phyloP scores from a whole-genome alignment of 1,140 invertebrate genomes.

The Euschistus heros region DNA sequence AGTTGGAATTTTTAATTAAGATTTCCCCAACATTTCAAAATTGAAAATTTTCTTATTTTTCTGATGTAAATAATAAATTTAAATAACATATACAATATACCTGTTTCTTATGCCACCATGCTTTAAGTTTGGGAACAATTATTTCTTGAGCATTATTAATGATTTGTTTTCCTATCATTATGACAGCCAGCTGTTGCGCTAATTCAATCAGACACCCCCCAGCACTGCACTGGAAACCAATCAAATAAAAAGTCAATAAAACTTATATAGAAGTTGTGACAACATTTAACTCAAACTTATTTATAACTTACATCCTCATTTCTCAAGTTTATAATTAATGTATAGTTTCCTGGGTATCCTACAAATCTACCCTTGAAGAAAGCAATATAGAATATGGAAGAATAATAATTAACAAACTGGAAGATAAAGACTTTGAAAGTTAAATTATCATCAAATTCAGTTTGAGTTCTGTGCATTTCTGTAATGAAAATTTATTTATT shows the following conservation, averaged over 20 bases:
- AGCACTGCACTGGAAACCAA: constrained; percentile 66
- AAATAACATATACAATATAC: constrained; percentile 29
- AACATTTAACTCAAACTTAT: background rate
- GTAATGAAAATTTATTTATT: constrained; percentile 34
- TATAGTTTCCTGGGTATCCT: constrained; percentile 65
- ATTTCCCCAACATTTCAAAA: too few relatives aligned
- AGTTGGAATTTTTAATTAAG: too few relatives aligned
- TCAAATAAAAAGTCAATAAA: constrained; percentile 11
- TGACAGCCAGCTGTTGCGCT: constrained; percentile 69
- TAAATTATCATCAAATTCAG: constrained; percentile 72
- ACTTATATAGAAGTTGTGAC: background rate
- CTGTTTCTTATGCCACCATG: constrained; percentile 43
- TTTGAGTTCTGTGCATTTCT: constrained; percentile 74
- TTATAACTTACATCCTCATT: constrained; percentile 53
- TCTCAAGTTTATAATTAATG: constrained; percentile 52
- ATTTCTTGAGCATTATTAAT: constrained; percentile 71
- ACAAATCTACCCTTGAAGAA: constrained; percentile 75
- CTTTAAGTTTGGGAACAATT: constrained; percentile 52
- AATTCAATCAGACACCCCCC: constrained; percentile 74
- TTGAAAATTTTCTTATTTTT: too few relatives aligned
- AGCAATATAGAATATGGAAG: constrained; percentile 76
- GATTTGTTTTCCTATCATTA: constrained; percentile 78
- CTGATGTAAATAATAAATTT: background rate
- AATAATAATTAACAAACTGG: constrained; percentile 80
- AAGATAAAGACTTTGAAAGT: constrained; percentile 79